A percentile compares a stretch with the other conserved stretches of the same genome.
Evolutionary conservation across 2,888 invertebrate genomes (phyloP).

Genomic region (Priocnemis perturbator): DNA sequence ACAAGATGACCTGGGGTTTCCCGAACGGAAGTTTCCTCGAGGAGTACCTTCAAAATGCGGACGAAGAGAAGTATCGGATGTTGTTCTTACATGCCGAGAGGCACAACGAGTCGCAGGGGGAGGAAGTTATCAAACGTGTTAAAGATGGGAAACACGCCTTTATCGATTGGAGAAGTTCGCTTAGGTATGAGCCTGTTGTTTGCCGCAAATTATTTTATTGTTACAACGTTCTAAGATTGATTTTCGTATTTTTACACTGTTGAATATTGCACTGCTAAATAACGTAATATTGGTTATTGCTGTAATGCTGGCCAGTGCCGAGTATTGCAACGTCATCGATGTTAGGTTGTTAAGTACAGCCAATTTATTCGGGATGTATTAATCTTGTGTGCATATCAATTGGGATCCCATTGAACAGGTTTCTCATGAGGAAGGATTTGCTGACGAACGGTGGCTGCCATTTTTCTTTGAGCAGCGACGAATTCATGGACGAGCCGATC

Average conservation of each 20-base stretch:
- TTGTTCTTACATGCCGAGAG: slow-evolving; percentile 79
- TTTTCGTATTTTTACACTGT: too few species aligned
- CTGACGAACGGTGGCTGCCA: slow-evolving; percentile 83
- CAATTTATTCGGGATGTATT: too few species aligned
- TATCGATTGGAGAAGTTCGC: slow-evolving; percentile 88
- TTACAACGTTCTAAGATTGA: too few species aligned
- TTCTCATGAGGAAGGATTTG: slow-evolving; percentile 77
- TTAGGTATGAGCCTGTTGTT: slow-evolving; percentile 75
- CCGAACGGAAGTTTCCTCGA: slow-evolving; percentile 86
- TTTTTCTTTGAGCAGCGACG: slow-evolving; percentile 84
- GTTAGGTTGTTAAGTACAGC: too few species aligned
- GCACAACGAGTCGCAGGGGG: slow-evolving; percentile 59
- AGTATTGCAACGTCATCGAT: too few species aligned
- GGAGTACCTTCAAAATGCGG: slow-evolving; percentile 79
- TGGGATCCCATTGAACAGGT: slow-evolving; percentile 27
- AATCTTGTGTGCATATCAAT: too few species aligned
- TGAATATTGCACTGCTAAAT: too few species aligned
- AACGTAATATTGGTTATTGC: too few species aligned
- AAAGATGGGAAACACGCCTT: slow-evolving; percentile 83
- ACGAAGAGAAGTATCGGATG: slow-evolving; percentile 78
- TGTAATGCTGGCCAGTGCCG: too few species aligned
- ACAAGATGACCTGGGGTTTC: slow-evolving; percentile 85
- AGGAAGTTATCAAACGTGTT: slow-evolving; percentile 77
- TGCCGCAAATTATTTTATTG: neutral
- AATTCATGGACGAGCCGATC: slow-evolving; percentile 87